These are phyloP conservation scores for Osmoderma eremita DNA, from an alignment of 2,888 invertebrate genomes.

Conservation along the genomic window DNA sequence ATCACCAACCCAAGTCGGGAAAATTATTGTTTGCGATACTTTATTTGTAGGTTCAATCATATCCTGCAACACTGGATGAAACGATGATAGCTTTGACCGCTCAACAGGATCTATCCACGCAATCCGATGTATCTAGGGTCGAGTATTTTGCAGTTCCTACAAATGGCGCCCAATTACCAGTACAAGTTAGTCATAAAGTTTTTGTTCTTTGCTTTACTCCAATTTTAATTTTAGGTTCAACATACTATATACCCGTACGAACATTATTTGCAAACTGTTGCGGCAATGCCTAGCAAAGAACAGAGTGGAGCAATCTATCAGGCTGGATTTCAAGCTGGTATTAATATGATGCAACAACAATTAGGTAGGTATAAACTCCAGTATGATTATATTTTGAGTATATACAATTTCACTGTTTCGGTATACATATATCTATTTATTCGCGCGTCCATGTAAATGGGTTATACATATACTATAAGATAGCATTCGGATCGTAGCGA, in stretches of 20 bases:
- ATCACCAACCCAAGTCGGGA: not conserved
- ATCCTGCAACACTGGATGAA: slow-evolving; percentile 61
- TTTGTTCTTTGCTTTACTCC: not conserved
- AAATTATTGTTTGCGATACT: slow-evolving; percentile 34
- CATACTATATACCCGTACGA: slow-evolving; percentile 62
- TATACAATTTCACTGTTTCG: slow-evolving; percentile 14
- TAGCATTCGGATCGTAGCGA: too few relatives aligned
- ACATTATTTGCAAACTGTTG: slow-evolving; percentile 61
- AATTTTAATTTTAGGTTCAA: slow-evolving; percentile 49
- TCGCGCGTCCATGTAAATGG: not conserved
- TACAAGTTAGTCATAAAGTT: slow-evolving; percentile 47
- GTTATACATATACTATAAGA: too few relatives aligned
- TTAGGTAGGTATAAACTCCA: slow-evolving; percentile 48
- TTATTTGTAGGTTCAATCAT: slow-evolving; percentile 58
- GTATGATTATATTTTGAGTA: slow-evolving; percentile 18
- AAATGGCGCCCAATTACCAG: slow-evolving; percentile 58
- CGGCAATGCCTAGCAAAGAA: slow-evolving; percentile 56
- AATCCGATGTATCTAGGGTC: slow-evolving; percentile 61
- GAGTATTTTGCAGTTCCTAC: slow-evolving; percentile 65
- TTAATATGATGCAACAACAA: slow-evolving; percentile 61
- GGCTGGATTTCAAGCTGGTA: slow-evolving; percentile 63
- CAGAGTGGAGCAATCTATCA: slow-evolving; percentile 58
- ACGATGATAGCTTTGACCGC: slow-evolving; percentile 61
- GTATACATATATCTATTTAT: not conserved
- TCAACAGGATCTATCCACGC: slow-evolving; percentile 58